Evolutionary conservation across 2,888 invertebrate species (phyloP).

Genomic region (Thecophora atra): DNA sequence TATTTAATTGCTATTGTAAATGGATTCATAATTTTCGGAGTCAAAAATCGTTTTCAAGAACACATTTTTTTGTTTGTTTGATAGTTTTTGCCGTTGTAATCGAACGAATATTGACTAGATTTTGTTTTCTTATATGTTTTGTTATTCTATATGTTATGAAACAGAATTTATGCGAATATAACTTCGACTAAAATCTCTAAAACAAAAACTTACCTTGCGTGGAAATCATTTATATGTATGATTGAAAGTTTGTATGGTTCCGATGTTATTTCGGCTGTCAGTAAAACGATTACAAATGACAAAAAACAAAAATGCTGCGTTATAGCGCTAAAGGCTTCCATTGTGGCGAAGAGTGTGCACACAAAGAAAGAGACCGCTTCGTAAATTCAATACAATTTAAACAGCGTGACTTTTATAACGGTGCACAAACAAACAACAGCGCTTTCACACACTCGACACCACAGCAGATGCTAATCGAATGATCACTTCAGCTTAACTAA

Average conservation of each 20-base stretch:
- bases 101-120: no score
- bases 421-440: background rate
- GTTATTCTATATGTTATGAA: no score
- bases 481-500: background rate
- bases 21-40: no score
- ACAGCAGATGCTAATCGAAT: conserved; percentile 7
- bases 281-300: background rate
- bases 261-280: background rate
- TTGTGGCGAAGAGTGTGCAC: conserved; percentile 33
- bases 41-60: no score
- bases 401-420: background rate
- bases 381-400: background rate
- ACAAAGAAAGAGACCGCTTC: background rate
- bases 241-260: conserved; percentile 54
- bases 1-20: no score
- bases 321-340: background rate
- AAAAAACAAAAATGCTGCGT: background rate
- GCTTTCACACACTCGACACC: background rate
- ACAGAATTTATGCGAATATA: no score
- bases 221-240: conserved; percentile 65
- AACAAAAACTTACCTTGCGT: conserved; percentile 56
- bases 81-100: no score
- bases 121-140: no score
- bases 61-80: no score
- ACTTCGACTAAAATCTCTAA: no score